These are phyloP conservation scores for Odontothrips loti DNA, from an alignment of 2,888 invertebrate species.

Conservation along the genomic window DNA sequence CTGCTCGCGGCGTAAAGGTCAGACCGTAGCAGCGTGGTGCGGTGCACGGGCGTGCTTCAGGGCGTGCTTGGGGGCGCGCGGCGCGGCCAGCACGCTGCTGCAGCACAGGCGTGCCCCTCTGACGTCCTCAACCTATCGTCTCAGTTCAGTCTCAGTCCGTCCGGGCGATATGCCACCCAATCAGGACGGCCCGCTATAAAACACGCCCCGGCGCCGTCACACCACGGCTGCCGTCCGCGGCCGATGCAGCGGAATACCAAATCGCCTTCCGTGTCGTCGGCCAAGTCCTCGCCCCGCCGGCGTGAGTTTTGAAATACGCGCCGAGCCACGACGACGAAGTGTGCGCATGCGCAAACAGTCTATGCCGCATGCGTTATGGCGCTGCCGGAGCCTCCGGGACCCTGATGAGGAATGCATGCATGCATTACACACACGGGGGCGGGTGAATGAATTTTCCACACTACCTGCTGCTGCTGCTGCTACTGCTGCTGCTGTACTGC, in stretches of 20 bases:
- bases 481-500: too few species aligned
- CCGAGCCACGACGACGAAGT: background rate
- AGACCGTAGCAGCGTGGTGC: background rate
- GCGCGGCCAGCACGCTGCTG: background rate
- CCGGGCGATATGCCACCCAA: background rate
- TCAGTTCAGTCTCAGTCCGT: background rate
- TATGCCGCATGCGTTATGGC: too few species aligned
- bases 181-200: background rate
- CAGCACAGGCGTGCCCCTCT: background rate
- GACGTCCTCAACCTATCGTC: background rate
- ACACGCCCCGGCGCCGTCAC: background rate
- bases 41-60: background rate
- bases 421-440: too few species aligned
- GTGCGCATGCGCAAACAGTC: too few species aligned
- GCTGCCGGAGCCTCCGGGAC: too few species aligned
- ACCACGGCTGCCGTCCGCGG: background rate
- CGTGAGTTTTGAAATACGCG: constrained; percentile 6
- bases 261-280: background rate
- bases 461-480: too few species aligned
- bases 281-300: background rate
- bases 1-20: too few species aligned
- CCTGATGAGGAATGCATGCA: too few species aligned
- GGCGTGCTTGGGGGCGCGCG: background rate
- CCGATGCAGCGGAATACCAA: background rate
- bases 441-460: too few species aligned